Evolutionary conservation across 2,113 vertebrate species (phyloP).

Genomic region (Epinephelus moara): DNA sequence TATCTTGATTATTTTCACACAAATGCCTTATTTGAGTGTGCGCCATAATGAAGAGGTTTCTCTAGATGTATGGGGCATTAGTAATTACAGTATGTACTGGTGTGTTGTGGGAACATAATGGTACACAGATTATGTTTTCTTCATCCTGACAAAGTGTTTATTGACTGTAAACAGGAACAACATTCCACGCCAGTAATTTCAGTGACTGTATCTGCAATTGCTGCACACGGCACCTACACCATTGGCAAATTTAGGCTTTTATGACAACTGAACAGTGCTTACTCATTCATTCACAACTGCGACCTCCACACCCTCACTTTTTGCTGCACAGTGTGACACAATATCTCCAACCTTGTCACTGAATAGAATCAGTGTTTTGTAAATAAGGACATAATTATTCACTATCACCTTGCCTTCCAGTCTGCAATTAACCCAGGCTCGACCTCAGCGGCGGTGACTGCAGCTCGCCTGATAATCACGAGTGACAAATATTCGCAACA

Average conservation of each 20-base stretch:
- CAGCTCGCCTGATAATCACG: slow-evolving; percentile 43
- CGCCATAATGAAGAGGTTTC: not conserved
- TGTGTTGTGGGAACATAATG: not conserved
- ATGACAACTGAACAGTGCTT: not conserved
- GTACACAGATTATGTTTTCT: not conserved
- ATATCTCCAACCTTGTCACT: not conserved
- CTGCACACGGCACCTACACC: not conserved
- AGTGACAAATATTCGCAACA: slow-evolving; percentile 28
- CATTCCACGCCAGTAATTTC: not conserved
- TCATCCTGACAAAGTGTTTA: not conserved
- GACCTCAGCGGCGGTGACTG: slow-evolving; percentile 19
- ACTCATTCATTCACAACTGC: not conserved
- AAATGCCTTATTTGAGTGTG: too few relatives aligned
- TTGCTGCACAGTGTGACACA: not conserved
- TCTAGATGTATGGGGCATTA: not conserved
- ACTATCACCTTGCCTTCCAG: slow-evolving; percentile 34
- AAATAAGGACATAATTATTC: slow-evolving; percentile 54
- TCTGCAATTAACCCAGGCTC: slow-evolving; percentile 44
- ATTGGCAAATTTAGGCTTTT: not conserved
- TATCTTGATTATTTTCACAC: not conserved
- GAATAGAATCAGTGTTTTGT: slow-evolving; percentile 17
- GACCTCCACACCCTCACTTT: not conserved
- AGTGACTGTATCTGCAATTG: not conserved
- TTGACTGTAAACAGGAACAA: not conserved
- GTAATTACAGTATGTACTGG: too few relatives aligned